A percentile compares a stretch with the other conserved stretches of the same genome.
Evolutionary conservation across 2,797 vertebrate species (phyloP).

Genomic region (Sebastiscus tertius): DNA sequence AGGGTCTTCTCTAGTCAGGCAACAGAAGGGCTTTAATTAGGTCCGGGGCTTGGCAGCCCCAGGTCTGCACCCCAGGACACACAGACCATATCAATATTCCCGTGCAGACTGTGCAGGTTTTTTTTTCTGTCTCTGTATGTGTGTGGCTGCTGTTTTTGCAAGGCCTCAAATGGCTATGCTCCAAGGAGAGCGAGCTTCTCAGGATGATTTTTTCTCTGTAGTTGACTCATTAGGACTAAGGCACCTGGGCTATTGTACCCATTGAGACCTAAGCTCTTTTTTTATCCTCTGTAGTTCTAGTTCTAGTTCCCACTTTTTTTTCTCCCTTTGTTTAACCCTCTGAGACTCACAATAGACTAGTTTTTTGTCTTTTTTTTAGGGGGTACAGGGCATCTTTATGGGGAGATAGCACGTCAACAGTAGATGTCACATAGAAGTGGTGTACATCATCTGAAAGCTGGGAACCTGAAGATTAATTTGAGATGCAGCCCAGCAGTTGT

Average conservation of each 20-base stretch:
- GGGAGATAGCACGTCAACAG: too few relatives aligned
- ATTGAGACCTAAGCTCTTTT: background rate
- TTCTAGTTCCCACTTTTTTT: background rate
- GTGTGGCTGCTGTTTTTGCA: slow-evolving; percentile 42
- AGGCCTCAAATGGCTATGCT: slow-evolving; percentile 22
- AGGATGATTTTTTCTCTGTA: slow-evolving; percentile 36
- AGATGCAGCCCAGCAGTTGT: too few relatives aligned
- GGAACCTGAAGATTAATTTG: too few relatives aligned
- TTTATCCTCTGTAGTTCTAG: background rate
- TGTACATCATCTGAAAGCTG: too few relatives aligned
- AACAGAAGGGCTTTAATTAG: slow-evolving; percentile 66
- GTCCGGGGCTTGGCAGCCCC: slow-evolving; percentile 43
- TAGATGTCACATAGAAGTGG: too few relatives aligned
- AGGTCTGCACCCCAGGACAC: slow-evolving; percentile 48
- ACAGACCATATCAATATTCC: slow-evolving; percentile 18
- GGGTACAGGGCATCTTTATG: too few relatives aligned
- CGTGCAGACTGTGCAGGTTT: background rate
- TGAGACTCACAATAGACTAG: too few relatives aligned
- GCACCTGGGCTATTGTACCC: slow-evolving; percentile 33
- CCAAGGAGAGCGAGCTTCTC: slow-evolving; percentile 15
- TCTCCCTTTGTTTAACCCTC: background rate
- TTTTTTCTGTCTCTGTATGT: background rate
- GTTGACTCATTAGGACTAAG: slow-evolving; percentile 31
- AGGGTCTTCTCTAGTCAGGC: slow-evolving; percentile 30
- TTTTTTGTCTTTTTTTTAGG: too few relatives aligned